These are phyloP conservation scores for Pseudanteris insignis DNA, from an alignment of 2,888 invertebrate genomes.

Conservation along the genomic window DNA sequence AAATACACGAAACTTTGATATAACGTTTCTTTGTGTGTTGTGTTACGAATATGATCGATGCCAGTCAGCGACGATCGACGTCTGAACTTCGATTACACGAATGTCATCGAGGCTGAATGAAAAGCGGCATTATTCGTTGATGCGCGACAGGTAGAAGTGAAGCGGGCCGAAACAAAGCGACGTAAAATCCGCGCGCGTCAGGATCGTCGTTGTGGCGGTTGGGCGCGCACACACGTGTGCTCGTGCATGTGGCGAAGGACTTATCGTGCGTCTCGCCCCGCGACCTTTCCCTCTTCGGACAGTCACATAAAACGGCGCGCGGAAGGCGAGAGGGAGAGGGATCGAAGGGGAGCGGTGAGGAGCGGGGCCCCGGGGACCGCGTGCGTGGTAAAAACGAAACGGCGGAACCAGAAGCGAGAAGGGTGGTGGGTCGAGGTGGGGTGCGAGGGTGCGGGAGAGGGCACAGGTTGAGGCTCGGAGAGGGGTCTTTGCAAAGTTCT, in stretches of 20 bases:
- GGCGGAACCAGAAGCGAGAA: conserved; percentile 2
- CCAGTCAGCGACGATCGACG: too few species aligned
- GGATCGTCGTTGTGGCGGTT: not conserved
- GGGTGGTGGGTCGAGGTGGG: conserved; percentile 1
- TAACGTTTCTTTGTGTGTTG: too few species aligned
- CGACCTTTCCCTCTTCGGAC: not conserved
- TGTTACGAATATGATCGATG: too few species aligned
- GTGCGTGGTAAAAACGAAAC: conserved; percentile 14
- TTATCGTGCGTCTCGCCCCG: not conserved
- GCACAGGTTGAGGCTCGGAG: conserved; percentile 23
- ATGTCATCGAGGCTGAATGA: too few species aligned
- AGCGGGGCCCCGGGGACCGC: too few species aligned
- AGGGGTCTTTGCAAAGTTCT: conserved; percentile 65
- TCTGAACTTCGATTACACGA: too few species aligned
- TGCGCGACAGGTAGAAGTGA: too few species aligned
- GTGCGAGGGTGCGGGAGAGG: conserved; percentile 5
- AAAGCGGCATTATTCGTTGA: too few species aligned
- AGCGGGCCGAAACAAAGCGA: too few species aligned
- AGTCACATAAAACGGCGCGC: conserved; percentile 2
- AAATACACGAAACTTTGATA: too few species aligned
- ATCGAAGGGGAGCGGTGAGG: conserved; percentile 12
- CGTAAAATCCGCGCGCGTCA: too few species aligned
- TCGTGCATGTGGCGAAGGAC: conserved; percentile 20
- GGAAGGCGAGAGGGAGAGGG: conserved; percentile 8
- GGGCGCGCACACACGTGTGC: conserved; percentile 5